A percentile compares a stretch with the other conserved stretches of the same genome.
Conservation (phyloP, 2,113 vertebrate genomes). For the Leucoraja erinaceus region DNA sequence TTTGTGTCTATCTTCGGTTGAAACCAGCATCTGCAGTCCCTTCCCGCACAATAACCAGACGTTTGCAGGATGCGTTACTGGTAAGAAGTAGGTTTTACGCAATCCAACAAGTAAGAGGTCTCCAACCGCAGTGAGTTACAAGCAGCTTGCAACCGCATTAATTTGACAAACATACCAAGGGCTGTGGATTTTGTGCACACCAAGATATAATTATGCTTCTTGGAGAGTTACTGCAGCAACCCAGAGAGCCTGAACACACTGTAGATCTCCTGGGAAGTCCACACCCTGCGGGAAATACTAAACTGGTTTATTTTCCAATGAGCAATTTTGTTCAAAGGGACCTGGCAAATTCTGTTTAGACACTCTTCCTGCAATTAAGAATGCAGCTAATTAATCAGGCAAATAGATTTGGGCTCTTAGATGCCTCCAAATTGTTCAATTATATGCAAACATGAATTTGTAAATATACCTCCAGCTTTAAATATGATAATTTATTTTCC, state of each 20-base stretch:
- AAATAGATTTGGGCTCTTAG: constrained; percentile 23
- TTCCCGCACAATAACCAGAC: neutral
- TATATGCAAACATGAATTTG: constrained; percentile 32
- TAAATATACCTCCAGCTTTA: constrained; percentile 22
- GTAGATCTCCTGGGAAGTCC: neutral
- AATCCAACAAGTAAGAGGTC: neutral
- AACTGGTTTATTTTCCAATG: neutral
- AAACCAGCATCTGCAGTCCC: no score
- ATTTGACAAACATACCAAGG: constrained; percentile 12
- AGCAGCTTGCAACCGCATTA: neutral
- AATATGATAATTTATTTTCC: constrained; percentile 22
- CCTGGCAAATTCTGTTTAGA: constrained; percentile 1
- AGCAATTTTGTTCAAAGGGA: neutral
- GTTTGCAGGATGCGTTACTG: neutral
- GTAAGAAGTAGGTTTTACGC: neutral
- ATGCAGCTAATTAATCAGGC: constrained; percentile 14
- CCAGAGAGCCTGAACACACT: neutral
- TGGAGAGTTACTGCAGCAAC: constrained; percentile 2
- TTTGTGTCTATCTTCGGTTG: no score
- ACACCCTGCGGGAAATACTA: constrained; percentile 16
- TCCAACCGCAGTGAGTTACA: constrained; percentile 19
- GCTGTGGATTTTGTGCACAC: constrained; percentile 22
- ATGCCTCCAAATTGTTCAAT: constrained; percentile 17
- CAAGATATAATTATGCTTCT: constrained; percentile 11
- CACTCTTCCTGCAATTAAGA: neutral